Conservation (phyloP, 2,113 vertebrate species). For the Hypomesus transpacificus region DNA sequence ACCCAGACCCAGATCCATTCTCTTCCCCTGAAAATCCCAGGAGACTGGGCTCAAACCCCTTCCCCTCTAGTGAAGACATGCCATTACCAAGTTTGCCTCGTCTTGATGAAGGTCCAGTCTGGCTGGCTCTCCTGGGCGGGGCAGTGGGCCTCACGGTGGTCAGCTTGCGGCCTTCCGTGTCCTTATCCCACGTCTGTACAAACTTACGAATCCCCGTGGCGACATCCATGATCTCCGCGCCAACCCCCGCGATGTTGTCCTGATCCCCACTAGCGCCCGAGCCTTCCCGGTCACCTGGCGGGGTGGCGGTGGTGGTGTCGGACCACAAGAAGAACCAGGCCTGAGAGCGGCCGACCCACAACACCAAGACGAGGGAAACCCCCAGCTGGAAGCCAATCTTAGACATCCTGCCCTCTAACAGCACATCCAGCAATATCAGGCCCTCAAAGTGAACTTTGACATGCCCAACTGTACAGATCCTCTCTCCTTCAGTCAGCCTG, state of each 20-base stretch:
- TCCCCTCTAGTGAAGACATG: slow-evolving; percentile 38
- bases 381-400: slow-evolving; percentile 43
- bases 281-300: slow-evolving; percentile 44
- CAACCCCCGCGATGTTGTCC: slow-evolving; percentile 50
- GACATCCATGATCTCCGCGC: slow-evolving; percentile 62
- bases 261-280: slow-evolving; percentile 49
- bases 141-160: slow-evolving; percentile 35
- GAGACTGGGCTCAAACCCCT: slow-evolving; percentile 45
- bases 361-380: slow-evolving; percentile 65
- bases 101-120: slow-evolving; percentile 26
- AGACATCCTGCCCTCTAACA: slow-evolving; percentile 52
- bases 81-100: slow-evolving; percentile 52
- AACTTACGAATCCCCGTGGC: slow-evolving; percentile 53
- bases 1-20: slow-evolving; percentile 25
- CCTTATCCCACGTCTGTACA: slow-evolving; percentile 42
- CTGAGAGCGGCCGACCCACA: slow-evolving; percentile 56
- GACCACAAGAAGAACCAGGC: slow-evolving; percentile 62
- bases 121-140: slow-evolving; percentile 12
- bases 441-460: slow-evolving; percentile 57
- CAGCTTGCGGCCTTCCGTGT: slow-evolving; percentile 29
- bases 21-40: slow-evolving; percentile 29
- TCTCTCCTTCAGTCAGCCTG: slow-evolving; percentile 48
- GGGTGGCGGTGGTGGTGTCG: slow-evolving; percentile 39
- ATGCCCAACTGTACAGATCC: slow-evolving; percentile 58
- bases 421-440: slow-evolving; percentile 39